Conservation (phyloP, 64 coral and sea anemone species). For the Actinia equina region DNA sequence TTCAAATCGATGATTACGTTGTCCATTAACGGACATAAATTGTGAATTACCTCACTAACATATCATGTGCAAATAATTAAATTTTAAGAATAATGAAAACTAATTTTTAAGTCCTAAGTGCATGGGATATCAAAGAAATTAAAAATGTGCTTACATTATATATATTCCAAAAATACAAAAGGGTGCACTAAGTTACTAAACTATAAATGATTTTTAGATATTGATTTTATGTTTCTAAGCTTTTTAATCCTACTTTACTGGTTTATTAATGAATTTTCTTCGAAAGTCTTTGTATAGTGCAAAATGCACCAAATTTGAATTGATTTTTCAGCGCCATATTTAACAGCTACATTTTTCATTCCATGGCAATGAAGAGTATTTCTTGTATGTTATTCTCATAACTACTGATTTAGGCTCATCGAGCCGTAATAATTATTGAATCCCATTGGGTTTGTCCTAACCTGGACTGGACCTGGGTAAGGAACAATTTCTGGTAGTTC, state of each 20-base stretch:
- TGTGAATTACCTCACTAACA: neutral
- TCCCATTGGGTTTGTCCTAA: constrained; percentile 33
- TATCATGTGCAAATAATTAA: neutral
- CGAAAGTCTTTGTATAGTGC: constrained; percentile 12
- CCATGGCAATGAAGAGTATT: constrained; percentile 87
- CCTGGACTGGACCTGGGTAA: constrained; percentile 41
- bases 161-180: too few relatives aligned
- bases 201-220: too few relatives aligned
- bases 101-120: neutral
- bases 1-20: neutral
- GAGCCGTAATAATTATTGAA: constrained; percentile 49
- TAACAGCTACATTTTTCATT: constrained; percentile 49
- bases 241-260: neutral
- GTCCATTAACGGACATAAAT: neutral
- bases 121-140: neutral
- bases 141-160: neutral
- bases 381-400: constrained; percentile 38
- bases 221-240: neutral
- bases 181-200: too few relatives aligned
- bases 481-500: constrained; percentile 78
- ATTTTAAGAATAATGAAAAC: neutral
- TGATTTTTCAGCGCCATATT: constrained; percentile 8
- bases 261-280: neutral
- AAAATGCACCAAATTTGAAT: neutral
- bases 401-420: constrained; percentile 37